Conservation (phyloP, 2,888 invertebrate species). For the Toxonevra muliebris region DNA sequence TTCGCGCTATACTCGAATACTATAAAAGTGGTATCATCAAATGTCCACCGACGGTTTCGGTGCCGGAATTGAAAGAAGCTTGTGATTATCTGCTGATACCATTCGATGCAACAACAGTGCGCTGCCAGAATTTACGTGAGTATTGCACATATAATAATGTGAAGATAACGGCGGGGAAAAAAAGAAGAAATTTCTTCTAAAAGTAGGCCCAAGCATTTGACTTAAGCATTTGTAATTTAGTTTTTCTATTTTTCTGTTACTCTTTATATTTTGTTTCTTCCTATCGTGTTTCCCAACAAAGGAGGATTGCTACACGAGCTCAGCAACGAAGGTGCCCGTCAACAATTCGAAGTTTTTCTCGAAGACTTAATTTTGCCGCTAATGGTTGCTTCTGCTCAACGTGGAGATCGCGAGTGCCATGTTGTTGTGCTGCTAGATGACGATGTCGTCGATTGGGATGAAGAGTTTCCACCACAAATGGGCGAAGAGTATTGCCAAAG, state of each 20-base stretch:
- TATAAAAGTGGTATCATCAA: constrained; percentile 91
- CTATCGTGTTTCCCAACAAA: constrained; percentile 37
- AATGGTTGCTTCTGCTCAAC: constrained; percentile 93
- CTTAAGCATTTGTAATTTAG: constrained; percentile 23
- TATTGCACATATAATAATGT: constrained; percentile 39
- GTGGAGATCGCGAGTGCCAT: constrained; percentile 97
- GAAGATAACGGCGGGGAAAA: no score
- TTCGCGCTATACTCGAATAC: constrained; percentile 93
- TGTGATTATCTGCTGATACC: constrained; percentile 98
- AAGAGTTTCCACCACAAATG: constrained; percentile 99
- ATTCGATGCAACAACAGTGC: constrained; percentile 94
- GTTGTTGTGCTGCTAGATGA: constrained; percentile 96
- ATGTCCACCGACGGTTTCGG: constrained; percentile 95
- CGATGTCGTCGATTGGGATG: constrained; percentile 97
- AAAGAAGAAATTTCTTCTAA: no score
- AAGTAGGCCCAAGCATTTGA: background rate
- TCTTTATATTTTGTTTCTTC: constrained; percentile 40
- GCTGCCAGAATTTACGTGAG: constrained; percentile 95
- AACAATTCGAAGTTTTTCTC: constrained; percentile 95
- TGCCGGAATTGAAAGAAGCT: constrained; percentile 96
- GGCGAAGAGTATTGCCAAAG: constrained; percentile 98
- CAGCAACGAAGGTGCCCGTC: constrained; percentile 98
- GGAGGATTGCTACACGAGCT: constrained; percentile 96
- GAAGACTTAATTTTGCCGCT: constrained; percentile 94
- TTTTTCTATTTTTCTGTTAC: constrained; percentile 33